phyloP scores from a whole-genome alignment of 2,888 invertebrate species.

The Acrobasis repandana region DNA sequence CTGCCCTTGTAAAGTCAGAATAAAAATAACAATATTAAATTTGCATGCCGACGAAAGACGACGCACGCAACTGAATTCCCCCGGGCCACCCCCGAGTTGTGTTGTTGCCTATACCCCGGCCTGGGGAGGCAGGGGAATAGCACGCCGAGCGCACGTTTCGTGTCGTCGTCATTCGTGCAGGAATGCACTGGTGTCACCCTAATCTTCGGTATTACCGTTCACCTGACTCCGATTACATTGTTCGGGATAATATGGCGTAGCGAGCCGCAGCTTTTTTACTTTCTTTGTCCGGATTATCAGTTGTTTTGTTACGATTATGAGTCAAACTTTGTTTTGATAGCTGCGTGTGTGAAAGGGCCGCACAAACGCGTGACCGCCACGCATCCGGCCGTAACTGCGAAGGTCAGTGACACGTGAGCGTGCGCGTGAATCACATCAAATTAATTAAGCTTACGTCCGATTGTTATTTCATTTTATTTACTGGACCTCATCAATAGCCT shows the following conservation, averaged over 20 bases:
- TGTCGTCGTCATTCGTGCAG: conserved; percentile 59
- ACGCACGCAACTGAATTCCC: conserved; percentile 47
- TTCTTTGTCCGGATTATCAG: neutral
- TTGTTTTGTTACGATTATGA: conserved; percentile 15
- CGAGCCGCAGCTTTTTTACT: neutral
- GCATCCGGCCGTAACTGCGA: conserved; percentile 63
- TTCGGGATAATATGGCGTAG: conserved; percentile 18
- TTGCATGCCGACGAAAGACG: conserved; percentile 69
- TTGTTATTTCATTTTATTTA: conserved; percentile 16
- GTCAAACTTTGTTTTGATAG: conserved; percentile 25
- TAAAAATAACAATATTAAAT: conserved; percentile 78
- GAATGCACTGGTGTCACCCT: conserved; percentile 64
- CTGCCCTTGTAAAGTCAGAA: conserved; percentile 76
- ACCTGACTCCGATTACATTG: conserved; percentile 35
- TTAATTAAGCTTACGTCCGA: conserved; percentile 43
- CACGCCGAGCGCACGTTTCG: conserved; percentile 47
- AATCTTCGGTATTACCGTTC: conserved; percentile 47
- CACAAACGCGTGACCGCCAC: conserved; percentile 28
- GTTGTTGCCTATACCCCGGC: conserved; percentile 26
- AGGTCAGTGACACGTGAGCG: conserved; percentile 68
- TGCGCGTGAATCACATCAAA: conserved; percentile 56
- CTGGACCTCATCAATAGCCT: conserved; percentile 5
- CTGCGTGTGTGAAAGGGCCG: conserved; percentile 20
- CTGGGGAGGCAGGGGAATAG: conserved; percentile 44
- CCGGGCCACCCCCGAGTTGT: conserved; percentile 32